A percentile compares a stretch with the other conserved stretches of the same genome.
Evolutionary conservation across 2,888 invertebrate genomes (phyloP).

Genomic region (Hyposoter dolosus): DNA sequence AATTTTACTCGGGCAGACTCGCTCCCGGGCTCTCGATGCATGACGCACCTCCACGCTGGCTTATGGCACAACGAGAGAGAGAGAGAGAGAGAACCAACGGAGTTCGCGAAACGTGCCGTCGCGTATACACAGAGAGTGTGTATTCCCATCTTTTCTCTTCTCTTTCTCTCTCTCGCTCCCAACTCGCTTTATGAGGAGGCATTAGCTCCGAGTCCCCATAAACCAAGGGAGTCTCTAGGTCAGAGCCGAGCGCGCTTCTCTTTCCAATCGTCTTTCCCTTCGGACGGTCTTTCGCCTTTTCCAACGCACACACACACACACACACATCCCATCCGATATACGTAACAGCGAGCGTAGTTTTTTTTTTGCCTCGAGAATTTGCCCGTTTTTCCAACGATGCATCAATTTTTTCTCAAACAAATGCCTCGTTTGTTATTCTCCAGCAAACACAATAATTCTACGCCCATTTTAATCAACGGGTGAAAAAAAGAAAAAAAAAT

Average conservation of each 20-base stretch:
- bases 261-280: constrained; percentile 30
- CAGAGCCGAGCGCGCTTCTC: constrained; percentile 71
- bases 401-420: background rate
- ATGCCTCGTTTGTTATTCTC: background rate
- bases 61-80: constrained; percentile 28
- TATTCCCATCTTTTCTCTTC: constrained; percentile 26
- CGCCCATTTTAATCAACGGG: background rate
- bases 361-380: constrained; percentile 4
- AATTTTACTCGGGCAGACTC: constrained; percentile 83
- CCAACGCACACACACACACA: background rate
- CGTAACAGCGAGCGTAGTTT: constrained; percentile 4
- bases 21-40: constrained; percentile 78
- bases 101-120: constrained; percentile 59
- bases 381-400: background rate
- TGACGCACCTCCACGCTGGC: constrained; percentile 60
- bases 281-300: constrained; percentile 25
- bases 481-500: background rate
- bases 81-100: constrained; percentile 6
- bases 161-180: constrained; percentile 48
- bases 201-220: constrained; percentile 78
- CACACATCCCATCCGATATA: background rate
- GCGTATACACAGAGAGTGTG: constrained; percentile 12
- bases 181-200: constrained; percentile 73
- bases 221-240: constrained; percentile 82
- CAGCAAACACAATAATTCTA: background rate